Evolutionary conservation across 2,113 vertebrate genomes (phyloP), one percentile per base, ranked within the genome.

Genomic region (Protobothrops flavoviridis): DNA sequence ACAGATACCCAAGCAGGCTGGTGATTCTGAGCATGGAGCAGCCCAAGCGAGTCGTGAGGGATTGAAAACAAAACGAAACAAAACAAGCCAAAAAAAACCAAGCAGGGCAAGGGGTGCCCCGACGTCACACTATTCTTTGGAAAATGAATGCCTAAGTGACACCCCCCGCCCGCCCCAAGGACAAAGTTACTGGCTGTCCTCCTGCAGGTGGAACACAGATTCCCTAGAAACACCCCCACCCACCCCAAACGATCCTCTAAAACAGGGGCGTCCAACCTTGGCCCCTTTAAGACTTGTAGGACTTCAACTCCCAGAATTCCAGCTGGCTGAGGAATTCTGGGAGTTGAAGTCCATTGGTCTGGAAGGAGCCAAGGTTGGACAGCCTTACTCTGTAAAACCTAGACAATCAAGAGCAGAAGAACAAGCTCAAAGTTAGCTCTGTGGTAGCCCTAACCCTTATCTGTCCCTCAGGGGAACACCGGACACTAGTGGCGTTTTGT

Each of bases 1-100:
- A 93, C 69, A 39, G 69, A 64, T 26, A 93, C 45, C 26, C 74
- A 90, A 43, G 92, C 88, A 10, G 88, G 81, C 81, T 50, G 29
- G 39, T 52, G 55, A 90, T 85, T 15, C 59, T 13, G 50, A 48
- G 88, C 88, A 53, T n/a, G 29, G 45, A 64, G 23, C 17, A 86
- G n/a, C 74, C 15, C 45, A 86, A 85, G 88, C 4, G 48, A 92
- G 33, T 74, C 52, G 1, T 39, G 69, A 81, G 33, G 33, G 33
- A 6, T 4, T 0, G 12, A 56, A 5, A 12, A 50, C 48, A 5
- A 1, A 4, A 12, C 0, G 1, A 1, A 20, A 56, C 5, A 45
- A 48, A 21, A 21, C 6, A 61, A 26, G 24, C 2, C 8, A 43
- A 52, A 48, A 45, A 17, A 45, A 17, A 33, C 4, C 1, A 17